Conservation (phyloP, 1,140 invertebrate species). For the Pseudomyrmex dendroicus region DNA sequence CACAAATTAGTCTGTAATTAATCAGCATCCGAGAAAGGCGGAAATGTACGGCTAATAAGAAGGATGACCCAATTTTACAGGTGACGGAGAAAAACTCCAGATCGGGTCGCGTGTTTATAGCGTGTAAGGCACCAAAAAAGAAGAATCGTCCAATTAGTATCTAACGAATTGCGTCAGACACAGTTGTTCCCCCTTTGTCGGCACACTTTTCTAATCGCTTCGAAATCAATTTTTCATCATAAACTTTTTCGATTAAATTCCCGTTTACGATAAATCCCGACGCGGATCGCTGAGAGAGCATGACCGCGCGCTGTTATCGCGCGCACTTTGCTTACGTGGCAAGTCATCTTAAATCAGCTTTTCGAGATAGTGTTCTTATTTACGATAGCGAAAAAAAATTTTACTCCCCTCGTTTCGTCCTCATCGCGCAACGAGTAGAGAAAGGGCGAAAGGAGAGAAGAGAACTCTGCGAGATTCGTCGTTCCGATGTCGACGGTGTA, state of each 20-base stretch:
- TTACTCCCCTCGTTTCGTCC: neutral
- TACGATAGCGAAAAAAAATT: constrained; percentile 30
- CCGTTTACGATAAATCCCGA: constrained; percentile 40
- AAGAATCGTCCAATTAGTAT: neutral
- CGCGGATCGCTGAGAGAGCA: constrained; percentile 24
- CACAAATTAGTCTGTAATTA: constrained; percentile 36
- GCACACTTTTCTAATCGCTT: neutral
- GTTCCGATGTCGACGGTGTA: constrained; percentile 45
- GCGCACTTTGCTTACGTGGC: constrained; percentile 42
- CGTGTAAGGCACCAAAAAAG: neutral
- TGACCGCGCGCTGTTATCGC: constrained; percentile 24
- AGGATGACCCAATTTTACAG: neutral
- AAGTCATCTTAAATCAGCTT: constrained; percentile 52
- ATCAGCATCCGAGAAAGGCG: neutral
- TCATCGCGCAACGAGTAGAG: constrained; percentile 5
- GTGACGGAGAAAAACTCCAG: neutral
- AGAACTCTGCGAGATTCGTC: constrained; percentile 32
- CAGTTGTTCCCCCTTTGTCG: neutral
- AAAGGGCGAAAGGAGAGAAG: too few relatives aligned
- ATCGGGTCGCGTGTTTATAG: neutral
- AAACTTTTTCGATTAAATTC: constrained; percentile 12
- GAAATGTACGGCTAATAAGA: neutral
- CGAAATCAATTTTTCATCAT: neutral
- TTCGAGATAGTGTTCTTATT: constrained; percentile 41
- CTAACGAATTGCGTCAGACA: neutral